phyloP scores from a whole-genome alignment of 2,888 invertebrate species.

The Coenonympha glycerion region DNA sequence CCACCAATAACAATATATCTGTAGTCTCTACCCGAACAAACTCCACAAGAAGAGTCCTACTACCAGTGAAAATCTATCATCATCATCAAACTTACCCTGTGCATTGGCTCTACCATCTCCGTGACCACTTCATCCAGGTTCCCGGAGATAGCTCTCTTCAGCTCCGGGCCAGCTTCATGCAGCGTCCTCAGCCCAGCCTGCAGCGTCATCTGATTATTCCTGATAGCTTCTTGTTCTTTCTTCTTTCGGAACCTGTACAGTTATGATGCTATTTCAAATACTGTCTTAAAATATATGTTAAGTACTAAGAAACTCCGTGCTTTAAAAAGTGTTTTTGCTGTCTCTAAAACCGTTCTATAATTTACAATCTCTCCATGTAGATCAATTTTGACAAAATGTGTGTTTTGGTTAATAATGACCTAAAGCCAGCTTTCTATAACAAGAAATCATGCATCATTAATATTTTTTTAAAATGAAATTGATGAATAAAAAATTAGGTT shows the following conservation, averaged over 20 bases:
- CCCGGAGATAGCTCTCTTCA: constrained; percentile 98
- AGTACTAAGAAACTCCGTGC: constrained; percentile 1
- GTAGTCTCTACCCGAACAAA: too few species aligned
- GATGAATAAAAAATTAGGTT: background rate
- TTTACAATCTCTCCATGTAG: too few species aligned
- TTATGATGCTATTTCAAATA: background rate
- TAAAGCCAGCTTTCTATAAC: too few species aligned
- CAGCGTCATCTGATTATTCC: constrained; percentile 87
- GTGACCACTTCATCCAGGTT: constrained; percentile 95
- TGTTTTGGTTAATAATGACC: too few species aligned
- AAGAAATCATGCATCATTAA: too few species aligned
- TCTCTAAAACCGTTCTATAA: too few species aligned
- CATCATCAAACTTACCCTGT: constrained; percentile 91
- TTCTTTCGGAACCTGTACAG: constrained; percentile 90
- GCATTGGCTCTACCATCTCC: constrained; percentile 97
- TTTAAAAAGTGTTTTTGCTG: background rate
- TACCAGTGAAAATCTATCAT: too few species aligned
- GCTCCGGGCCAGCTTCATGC: constrained; percentile 98
- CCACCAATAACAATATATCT: too few species aligned
- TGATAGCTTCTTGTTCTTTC: constrained; percentile 83
- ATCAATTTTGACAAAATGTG: too few species aligned
- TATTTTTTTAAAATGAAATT: too few species aligned
- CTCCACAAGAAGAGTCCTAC: too few species aligned
- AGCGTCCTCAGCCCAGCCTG: constrained; percentile 96
- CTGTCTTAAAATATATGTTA: background rate